Percentiles rank a stretch among this genome's conserved stretches.
Evolutionary conservation across 2,113 vertebrate species (phyloP).

Genomic region (Colaptes auratus): DNA sequence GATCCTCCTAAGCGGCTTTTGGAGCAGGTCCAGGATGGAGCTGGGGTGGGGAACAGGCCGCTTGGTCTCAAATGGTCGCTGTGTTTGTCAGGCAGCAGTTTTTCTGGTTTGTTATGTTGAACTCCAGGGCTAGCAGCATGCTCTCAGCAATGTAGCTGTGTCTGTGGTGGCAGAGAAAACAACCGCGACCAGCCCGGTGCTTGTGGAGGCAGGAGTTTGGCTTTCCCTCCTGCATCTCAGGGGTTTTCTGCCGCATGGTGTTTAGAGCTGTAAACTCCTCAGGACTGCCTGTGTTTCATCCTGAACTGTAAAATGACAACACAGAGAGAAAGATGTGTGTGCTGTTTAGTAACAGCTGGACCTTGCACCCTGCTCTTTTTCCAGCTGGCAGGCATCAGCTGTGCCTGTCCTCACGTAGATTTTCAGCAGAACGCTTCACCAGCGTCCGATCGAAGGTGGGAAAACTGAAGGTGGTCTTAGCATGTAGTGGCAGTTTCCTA

Average conservation of each 20-base stretch:
- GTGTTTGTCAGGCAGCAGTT: neutral
- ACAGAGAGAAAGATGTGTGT: constrained; percentile 44
- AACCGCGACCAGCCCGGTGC: neutral
- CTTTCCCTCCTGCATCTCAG: neutral
- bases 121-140: neutral
- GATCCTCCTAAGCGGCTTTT: neutral
- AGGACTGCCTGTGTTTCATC: constrained; percentile 14
- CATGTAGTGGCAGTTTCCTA: neutral
- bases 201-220: neutral
- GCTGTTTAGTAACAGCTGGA: constrained; percentile 43
- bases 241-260: constrained; percentile 6
- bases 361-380: neutral
- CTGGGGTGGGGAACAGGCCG: neutral
- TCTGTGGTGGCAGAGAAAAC: neutral
- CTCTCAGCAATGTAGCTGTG: constrained; percentile 7
- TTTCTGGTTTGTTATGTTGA: neutral
- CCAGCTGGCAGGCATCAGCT: constrained; percentile 15
- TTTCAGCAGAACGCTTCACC: neutral
- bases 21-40: rapidly evolving
- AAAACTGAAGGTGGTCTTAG: neutral
- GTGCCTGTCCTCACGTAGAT: constrained; percentile 23
- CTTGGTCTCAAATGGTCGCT: neutral
- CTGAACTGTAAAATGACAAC: constrained; percentile 10
- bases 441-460: rapidly evolving
- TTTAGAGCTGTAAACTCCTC: constrained; percentile 30